A percentile compares a stretch with the other conserved stretches of the same genome.
Conservation (phyloP, 1,140 invertebrate species). For the Ips typographus region DNA sequence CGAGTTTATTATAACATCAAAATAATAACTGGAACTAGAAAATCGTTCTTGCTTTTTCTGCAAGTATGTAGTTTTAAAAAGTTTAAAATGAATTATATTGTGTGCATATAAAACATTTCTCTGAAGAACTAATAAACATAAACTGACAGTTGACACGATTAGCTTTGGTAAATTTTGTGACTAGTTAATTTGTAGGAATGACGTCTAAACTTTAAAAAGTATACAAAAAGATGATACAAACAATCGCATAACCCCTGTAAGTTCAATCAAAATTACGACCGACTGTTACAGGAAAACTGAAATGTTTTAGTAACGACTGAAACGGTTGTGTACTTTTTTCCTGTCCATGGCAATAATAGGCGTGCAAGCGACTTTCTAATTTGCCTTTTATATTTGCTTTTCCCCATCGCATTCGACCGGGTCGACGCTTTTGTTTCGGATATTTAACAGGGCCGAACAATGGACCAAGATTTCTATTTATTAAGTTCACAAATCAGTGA, state of each 20-base stretch:
- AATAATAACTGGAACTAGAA: no score
- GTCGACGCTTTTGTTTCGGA: conserved; percentile 20
- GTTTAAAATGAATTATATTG: no score
- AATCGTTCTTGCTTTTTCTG: no score
- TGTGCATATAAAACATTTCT: no score
- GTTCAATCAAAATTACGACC: conserved; percentile 11
- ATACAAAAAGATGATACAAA: background rate
- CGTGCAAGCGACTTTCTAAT: conserved; percentile 34
- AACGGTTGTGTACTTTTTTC: conserved; percentile 35
- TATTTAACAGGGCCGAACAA: conserved; percentile 7
- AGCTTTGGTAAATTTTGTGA: no score
- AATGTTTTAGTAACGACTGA: conserved; percentile 34
- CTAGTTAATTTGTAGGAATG: no score
- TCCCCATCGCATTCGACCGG: conserved; percentile 14
- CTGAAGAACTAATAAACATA: no score
- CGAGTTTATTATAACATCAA: no score
- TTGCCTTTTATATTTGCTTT: conserved; percentile 29
- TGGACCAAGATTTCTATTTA: background rate
- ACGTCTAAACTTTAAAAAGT: no score
- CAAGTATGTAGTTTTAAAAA: no score
- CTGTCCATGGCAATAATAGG: conserved; percentile 31
- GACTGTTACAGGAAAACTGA: conserved; percentile 32
- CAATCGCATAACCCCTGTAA: conserved; percentile 4
- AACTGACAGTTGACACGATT: no score
- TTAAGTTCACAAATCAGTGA: conserved; percentile 4